These are phyloP conservation scores for Euglossa dilemma DNA, from an alignment of 1,140 invertebrate genomes.

Conservation along the genomic window DNA sequence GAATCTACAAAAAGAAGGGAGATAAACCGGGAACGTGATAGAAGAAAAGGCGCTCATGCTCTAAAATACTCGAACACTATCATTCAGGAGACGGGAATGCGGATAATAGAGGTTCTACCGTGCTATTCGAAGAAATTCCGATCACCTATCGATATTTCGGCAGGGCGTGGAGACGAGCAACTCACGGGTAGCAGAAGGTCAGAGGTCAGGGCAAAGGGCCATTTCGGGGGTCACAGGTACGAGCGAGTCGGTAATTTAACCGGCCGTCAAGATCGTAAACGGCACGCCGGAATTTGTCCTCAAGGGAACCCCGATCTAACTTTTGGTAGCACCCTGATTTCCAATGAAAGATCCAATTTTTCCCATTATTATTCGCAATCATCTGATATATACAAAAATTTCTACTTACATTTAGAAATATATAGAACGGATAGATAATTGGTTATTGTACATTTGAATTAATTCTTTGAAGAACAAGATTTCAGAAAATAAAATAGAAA, in stretches of 20 bases:
- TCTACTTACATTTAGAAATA: too few relatives aligned
- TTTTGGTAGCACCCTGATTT: background rate
- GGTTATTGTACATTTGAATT: too few relatives aligned
- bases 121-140: constrained; percentile 16
- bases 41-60: background rate
- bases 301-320: background rate
- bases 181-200: constrained; percentile 35
- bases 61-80: background rate
- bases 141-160: constrained; percentile 14
- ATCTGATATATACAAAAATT: background rate
- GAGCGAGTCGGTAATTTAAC: constrained; percentile 60
- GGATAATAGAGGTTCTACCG: constrained; percentile 24
- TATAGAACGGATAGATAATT: too few relatives aligned
- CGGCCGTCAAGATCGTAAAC: constrained; percentile 62
- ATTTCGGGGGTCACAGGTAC: constrained; percentile 27
- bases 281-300: constrained; percentile 44
- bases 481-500: too few relatives aligned
- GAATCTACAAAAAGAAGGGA: too few relatives aligned
- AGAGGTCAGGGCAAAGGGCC: constrained; percentile 38
- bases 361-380: too few relatives aligned
- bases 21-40: background rate
- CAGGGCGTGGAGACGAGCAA: constrained; percentile 21
- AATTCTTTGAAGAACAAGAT: too few relatives aligned
- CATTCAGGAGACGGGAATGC: background rate
- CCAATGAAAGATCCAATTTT: background rate